These are phyloP conservation scores for Trinorchestia longiramus DNA, from an alignment of 1,140 invertebrate species.

Conservation along the genomic window DNA sequence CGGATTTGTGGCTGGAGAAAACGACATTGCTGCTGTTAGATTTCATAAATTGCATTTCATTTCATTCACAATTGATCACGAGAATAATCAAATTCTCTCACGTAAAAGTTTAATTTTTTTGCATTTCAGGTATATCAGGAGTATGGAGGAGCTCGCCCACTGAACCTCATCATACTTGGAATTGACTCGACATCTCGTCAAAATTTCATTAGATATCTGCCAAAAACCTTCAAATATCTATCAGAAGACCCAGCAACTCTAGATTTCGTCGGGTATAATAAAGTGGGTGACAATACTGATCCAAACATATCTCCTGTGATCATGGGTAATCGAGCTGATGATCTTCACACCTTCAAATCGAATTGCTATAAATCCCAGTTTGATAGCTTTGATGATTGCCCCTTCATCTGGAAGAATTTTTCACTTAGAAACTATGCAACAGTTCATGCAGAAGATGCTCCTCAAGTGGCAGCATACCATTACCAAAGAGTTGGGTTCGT, in stretches of 20 bases:
- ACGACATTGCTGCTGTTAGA: not conserved
- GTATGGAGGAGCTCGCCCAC: not conserved
- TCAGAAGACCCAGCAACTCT: constrained; percentile 69
- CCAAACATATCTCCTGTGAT: constrained; percentile 71
- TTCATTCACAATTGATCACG: not conserved
- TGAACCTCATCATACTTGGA: constrained; percentile 72
- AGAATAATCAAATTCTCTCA: not conserved
- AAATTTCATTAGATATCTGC: constrained; percentile 75
- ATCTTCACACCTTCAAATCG: not conserved
- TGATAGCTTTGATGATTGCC: constrained; percentile 70
- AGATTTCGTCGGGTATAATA: constrained; percentile 71
- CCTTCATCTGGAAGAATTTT: constrained; percentile 74
- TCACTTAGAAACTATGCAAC: constrained; percentile 71
- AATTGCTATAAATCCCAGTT: constrained; percentile 44
- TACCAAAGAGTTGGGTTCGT: constrained; percentile 71
- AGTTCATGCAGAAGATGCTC: constrained; percentile 72
- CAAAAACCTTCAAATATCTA: constrained; percentile 71
- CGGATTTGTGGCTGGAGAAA: too few relatives aligned
- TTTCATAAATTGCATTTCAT: not conserved
- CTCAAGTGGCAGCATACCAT: constrained; percentile 72
- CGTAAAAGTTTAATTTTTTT: not conserved
- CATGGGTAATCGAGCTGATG: constrained; percentile 66
- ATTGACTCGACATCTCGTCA: constrained; percentile 75
- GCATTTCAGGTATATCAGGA: not conserved
- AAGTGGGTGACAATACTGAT: constrained; percentile 72